Conservation (phyloP, 2,888 invertebrate species). For the Thymelicus lineola region DNA sequence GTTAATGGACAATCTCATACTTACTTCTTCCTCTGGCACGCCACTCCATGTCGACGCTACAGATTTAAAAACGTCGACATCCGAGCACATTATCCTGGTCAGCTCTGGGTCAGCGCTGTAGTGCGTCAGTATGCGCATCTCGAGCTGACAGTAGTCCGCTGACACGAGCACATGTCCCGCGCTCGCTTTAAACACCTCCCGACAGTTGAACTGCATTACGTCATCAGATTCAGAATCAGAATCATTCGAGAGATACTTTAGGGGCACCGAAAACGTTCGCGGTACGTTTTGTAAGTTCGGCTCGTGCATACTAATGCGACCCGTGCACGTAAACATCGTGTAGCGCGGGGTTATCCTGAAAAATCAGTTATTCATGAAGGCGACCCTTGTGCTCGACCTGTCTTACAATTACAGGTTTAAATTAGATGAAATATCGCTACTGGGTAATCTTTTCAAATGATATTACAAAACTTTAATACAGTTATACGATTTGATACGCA, state of each 20-base stretch:
- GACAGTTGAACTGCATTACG: conserved; percentile 85
- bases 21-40: conserved; percentile 86
- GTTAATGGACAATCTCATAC: conserved; percentile 15
- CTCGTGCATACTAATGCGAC: conserved; percentile 95
- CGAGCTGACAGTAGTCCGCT: conserved; percentile 98
- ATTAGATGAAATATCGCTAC: no score
- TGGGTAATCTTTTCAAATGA: no score
- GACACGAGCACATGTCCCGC: conserved; percentile 89
- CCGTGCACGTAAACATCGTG: conserved; percentile 89
- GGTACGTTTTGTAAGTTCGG: conserved; percentile 97
- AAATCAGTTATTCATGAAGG: conserved; percentile 49
- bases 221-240: conserved; percentile 52
- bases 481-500: no score
- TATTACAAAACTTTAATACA: no score
- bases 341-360: conserved; percentile 88
- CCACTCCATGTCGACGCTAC: conserved; percentile 95
- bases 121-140: conserved; percentile 96
- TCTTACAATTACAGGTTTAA: no score
- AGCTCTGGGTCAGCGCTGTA: conserved; percentile 91
- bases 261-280: conserved; percentile 90
- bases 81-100: conserved; percentile 86
- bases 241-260: conserved; percentile 54
- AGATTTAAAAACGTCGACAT: conserved; percentile 92
- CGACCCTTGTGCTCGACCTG: neutral
- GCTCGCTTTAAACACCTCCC: conserved; percentile 88